These are phyloP conservation scores for Lithosia quadra DNA, from an alignment of 2,888 invertebrate species.

Conservation along the genomic window DNA sequence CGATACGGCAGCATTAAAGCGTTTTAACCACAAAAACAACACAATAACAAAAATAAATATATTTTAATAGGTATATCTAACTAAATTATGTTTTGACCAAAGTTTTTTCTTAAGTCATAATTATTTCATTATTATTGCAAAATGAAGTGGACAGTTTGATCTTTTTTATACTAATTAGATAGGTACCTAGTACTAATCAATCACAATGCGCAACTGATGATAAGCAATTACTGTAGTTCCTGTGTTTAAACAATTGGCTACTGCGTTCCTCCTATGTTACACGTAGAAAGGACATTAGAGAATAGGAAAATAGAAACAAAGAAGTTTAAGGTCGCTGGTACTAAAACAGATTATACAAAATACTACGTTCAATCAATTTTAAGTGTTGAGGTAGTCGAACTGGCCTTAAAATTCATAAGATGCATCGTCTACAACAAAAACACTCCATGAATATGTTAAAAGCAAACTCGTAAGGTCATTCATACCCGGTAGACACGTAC, in stretches of 20 bases:
- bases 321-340: no score
- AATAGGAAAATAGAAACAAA: neutral
- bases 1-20: neutral
- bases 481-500: neutral
- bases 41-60: neutral
- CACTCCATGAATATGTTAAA: neutral
- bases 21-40: neutral
- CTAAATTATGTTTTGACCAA: neutral
- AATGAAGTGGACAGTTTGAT: neutral
- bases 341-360: neutral
- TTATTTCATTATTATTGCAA: neutral
- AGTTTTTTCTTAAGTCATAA: neutral
- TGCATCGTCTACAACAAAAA: neutral
- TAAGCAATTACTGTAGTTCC: neutral
- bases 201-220: neutral
- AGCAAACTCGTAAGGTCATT: conserved; percentile 3
- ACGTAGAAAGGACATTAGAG: neutral
- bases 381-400: neutral
- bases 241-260: neutral
- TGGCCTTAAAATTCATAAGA: conserved; percentile 4
- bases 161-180: no score
- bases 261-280: neutral
- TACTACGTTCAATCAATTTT: neutral
- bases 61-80: no score
- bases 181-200: neutral